Conservation (phyloP, 2,888 invertebrate genomes). For the Hymenopus coronatus region DNA sequence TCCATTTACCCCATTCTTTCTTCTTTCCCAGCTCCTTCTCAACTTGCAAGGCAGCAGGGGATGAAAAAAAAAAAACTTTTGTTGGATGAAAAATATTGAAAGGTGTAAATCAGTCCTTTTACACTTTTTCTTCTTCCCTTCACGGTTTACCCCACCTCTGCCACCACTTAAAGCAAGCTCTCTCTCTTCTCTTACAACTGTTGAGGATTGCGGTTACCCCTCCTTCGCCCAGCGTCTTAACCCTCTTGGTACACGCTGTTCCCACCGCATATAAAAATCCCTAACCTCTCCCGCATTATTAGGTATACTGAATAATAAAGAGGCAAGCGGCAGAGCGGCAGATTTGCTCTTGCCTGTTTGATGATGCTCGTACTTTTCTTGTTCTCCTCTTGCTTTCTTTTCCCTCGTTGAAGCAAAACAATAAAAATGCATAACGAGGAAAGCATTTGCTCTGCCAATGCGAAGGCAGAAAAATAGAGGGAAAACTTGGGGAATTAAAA, state of each 20-base stretch:
- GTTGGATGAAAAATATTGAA: conserved; percentile 18
- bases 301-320: conserved; percentile 20
- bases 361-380: background rate
- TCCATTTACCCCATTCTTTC: background rate
- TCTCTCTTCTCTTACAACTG: background rate
- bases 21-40: background rate
- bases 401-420: background rate
- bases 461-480: background rate
- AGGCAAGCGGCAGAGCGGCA: background rate
- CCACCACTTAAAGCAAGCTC: background rate
- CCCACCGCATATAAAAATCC: conserved; percentile 16
- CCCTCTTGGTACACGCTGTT: conserved; percentile 3
- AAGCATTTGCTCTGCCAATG: background rate
- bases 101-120: conserved; percentile 20
- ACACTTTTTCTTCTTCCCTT: background rate
- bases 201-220: background rate
- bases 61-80: background rate
- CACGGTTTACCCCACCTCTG: background rate
- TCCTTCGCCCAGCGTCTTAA: background rate
- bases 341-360: background rate
- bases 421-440: background rate
- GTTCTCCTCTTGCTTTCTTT: background rate
- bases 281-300: conserved; percentile 14
- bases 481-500: background rate
- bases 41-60: background rate